Base-by-base conservation (phyloP, 2,888 invertebrate species). In the Oxytorus armatus region DNA sequence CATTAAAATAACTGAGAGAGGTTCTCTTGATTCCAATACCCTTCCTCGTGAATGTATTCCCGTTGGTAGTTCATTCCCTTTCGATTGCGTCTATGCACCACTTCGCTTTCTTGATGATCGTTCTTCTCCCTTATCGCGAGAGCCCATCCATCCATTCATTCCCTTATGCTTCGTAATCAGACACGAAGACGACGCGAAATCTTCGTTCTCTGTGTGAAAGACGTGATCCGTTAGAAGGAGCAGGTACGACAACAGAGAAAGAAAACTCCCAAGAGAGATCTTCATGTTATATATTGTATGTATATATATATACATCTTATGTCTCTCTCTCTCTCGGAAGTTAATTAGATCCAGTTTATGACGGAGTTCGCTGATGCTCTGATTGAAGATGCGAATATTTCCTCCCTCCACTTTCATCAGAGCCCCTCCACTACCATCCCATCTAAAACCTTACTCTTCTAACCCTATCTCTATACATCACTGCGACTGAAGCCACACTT, bases 281-380 rank as follows among this genome's bases (percentile, higher is more conserved):
- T 49, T 66, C 68, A 16, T 53, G 63, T 53, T 63, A 79, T 53
- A 55, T 69, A 16, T 53, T 55, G 53, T 63, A 79, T 53, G 49
- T 69, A 47, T 59, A 59, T 7, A 70, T 33, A 10, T 21, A 11
- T 11, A n/a, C 33, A 49, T 14, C n/a, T 14, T 18, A 29, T 59
- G 55, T 72, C 66, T 49, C 72, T 29, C 25, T 44, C 61, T 25
- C 70, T 61, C 66, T 68, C 66, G 53, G 69, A 85, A 86, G 85
- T 86, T 87, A 85, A 87, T 87, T 87, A 86, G 85, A 87, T 86
- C 86, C 82, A 86, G 85, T 86, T 85, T 83, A 85, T 85, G 84
- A 83, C 83, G 82, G 73, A 82, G 84, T 75, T 57, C 49, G 36
- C 59, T 70, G 79, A 75, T 55, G 76, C 80, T 77, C 77, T 77